Evolutionary conservation across 2,113 vertebrate species (phyloP).

Genomic region (Clarias macrocephalus): DNA sequence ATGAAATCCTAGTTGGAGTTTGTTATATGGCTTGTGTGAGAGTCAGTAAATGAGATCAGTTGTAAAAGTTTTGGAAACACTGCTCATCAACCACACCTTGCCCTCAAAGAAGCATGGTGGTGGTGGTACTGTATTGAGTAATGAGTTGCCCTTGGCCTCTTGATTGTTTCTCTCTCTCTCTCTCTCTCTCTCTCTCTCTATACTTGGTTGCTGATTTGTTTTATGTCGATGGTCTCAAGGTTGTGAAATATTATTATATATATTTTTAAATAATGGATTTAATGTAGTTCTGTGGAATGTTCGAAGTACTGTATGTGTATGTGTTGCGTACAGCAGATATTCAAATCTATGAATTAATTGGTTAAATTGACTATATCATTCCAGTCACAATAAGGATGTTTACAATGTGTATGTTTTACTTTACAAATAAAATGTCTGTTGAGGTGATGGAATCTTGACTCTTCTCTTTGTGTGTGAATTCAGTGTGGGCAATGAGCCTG

Average conservation of each 20-base stretch:
- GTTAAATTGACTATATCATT: neutral
- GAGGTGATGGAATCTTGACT: neutral
- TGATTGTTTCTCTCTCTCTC: neutral
- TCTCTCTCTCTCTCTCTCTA: no score
- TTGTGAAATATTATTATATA: no score
- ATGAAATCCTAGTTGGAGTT: neutral
- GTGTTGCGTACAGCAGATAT: no score
- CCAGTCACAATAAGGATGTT: neutral
- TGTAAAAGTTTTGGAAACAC: neutral
- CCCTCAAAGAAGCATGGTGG: neutral
- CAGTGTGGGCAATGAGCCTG: constrained; percentile 37
- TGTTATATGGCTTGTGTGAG: neutral
- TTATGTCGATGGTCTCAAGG: neutral
- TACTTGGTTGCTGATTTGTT: neutral
- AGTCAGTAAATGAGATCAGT: neutral
- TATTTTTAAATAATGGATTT: no score
- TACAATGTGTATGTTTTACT: neutral
- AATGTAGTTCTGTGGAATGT: no score
- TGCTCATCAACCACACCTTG: neutral
- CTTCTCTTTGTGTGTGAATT: neutral
- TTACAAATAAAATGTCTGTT: neutral
- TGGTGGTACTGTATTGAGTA: neutral
- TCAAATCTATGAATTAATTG: no score
- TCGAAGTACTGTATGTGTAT: no score
- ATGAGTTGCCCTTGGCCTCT: neutral